A percentile compares a stretch with the other conserved stretches of the same genome.
Conservation (phyloP, 2,797 vertebrate genomes). For the Epinephelus malabaricus region DNA sequence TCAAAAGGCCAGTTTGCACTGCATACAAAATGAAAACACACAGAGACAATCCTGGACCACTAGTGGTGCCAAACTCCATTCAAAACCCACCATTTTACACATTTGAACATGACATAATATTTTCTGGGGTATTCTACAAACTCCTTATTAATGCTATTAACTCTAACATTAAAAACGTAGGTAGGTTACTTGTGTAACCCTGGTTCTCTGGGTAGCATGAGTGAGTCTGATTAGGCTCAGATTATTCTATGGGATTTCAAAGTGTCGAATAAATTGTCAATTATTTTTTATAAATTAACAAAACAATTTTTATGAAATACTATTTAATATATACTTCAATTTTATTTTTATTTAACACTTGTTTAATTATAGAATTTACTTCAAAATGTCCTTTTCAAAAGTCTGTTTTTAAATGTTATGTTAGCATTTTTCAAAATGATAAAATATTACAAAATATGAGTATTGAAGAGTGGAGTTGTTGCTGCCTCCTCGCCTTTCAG, state of each 20-base stretch:
- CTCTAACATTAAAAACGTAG: neutral
- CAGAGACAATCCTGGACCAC: constrained; percentile 3
- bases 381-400: neutral
- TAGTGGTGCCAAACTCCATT: constrained; percentile 48
- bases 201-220: neutral
- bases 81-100: constrained; percentile 20
- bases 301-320: neutral
- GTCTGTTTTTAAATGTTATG: neutral
- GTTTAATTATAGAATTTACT: neutral
- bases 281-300: neutral
- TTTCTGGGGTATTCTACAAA: neutral
- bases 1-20: constrained; percentile 5
- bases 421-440: neutral
- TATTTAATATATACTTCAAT: neutral
- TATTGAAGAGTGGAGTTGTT: too few species aligned
- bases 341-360: neutral
- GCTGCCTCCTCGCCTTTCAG: too few species aligned
- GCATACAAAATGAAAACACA: neutral
- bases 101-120: neutral
- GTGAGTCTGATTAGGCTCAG: neutral
- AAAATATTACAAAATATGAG: too few species aligned
- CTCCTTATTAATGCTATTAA: neutral
- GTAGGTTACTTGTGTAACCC: neutral
- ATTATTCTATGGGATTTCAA: neutral
- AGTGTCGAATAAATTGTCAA: neutral